Conservation (phyloP, 2,888 invertebrate species). For the Neocrepidodera transversa region DNA sequence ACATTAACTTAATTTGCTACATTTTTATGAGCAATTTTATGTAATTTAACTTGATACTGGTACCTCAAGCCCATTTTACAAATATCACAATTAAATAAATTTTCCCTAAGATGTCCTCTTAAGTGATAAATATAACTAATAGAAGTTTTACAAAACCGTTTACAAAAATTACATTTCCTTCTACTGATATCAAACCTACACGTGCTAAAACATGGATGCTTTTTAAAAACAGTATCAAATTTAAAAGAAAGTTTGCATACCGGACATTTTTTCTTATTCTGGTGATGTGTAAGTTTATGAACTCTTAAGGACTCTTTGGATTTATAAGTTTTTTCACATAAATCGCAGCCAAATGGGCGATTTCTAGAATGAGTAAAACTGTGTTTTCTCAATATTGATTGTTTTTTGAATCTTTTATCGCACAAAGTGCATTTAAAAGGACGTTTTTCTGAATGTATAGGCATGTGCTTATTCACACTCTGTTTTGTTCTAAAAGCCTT, state of each 20-base stretch:
- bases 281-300: constrained; percentile 32
- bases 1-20: no score
- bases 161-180: constrained; percentile 33
- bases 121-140: constrained; percentile 29
- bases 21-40: constrained; percentile 27
- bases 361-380: constrained; percentile 35
- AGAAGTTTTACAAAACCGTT: constrained; percentile 26
- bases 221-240: constrained; percentile 31
- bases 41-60: constrained; percentile 31
- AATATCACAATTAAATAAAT: constrained; percentile 25
- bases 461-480: constrained; percentile 42
- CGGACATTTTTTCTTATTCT: constrained; percentile 23
- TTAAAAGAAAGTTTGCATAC: constrained; percentile 29
- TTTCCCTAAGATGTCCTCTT: constrained; percentile 25
- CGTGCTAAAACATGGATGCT: constrained; percentile 29
- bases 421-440: constrained; percentile 40
- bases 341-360: constrained; percentile 36
- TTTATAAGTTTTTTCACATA: constrained; percentile 40
- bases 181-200: constrained; percentile 22
- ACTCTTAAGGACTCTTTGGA: constrained; percentile 39
- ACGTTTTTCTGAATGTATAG: constrained; percentile 41
- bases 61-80: constrained; percentile 28
- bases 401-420: constrained; percentile 41
- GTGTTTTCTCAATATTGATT: constrained; percentile 41
- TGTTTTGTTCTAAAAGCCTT: constrained; percentile 43